A percentile compares a stretch with the other conserved stretches of the same genome.
These are phyloP conservation scores for Zaprionus ornatus DNA, from an alignment of 1,140 invertebrate genomes.

Conservation along the genomic window DNA sequence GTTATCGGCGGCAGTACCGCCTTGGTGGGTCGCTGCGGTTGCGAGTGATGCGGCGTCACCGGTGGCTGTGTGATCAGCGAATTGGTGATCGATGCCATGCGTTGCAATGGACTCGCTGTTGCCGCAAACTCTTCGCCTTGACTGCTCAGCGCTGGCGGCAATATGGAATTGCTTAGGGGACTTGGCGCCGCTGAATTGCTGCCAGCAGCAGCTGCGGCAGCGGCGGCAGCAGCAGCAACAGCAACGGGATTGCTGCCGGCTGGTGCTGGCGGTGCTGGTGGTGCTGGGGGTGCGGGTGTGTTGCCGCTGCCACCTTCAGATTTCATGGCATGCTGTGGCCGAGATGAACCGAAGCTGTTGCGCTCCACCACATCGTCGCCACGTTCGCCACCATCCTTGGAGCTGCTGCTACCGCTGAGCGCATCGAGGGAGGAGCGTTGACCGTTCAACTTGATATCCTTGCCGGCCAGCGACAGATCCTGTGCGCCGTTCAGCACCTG, in stretches of 20 bases:
- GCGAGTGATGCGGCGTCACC: slow-evolving; percentile 91
- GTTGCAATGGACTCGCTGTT: slow-evolving; percentile 95
- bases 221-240: not conserved
- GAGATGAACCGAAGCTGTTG: slow-evolving; percentile 19
- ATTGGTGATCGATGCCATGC: slow-evolving; percentile 99
- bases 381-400: slow-evolving; percentile 68
- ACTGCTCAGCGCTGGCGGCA: slow-evolving; percentile 90
- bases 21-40: slow-evolving; percentile 94
- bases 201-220: slow-evolving; percentile 12
- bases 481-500: slow-evolving; percentile 89
- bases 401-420: slow-evolving; percentile 49
- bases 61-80: slow-evolving; percentile 96
- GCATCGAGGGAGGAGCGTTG: slow-evolving; percentile 84
- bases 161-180: slow-evolving; percentile 91
- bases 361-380: slow-evolving; percentile 70
- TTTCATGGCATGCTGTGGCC: not conserved
- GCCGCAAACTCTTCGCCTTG: slow-evolving; percentile 90
- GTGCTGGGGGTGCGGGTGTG: slow-evolving; percentile 88
- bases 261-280: slow-evolving; percentile 77
- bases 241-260: slow-evolving; percentile 43
- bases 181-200: slow-evolving; percentile 86
- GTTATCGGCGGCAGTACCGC: slow-evolving; percentile 98
- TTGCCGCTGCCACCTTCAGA: slow-evolving; percentile 61
- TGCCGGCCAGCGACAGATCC: slow-evolving; percentile 93
- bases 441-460: slow-evolving; percentile 86